Evolutionary conservation across 2,797 vertebrate species (phyloP).

Genomic region (Natrix natrix): DNA sequence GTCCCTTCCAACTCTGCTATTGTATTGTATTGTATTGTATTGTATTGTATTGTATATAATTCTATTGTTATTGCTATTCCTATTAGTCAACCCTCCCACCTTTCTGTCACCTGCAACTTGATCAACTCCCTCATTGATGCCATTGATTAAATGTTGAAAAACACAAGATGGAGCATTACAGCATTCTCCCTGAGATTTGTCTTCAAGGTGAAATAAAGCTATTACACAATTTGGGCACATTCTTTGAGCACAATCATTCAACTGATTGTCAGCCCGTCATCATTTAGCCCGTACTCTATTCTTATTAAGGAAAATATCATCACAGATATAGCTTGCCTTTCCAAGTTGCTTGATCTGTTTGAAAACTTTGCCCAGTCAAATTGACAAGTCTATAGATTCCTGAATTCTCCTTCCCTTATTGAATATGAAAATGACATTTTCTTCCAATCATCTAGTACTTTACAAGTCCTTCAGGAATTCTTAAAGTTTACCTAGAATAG

Average conservation of each 20-base stretch:
- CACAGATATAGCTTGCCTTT: background rate
- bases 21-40: no score
- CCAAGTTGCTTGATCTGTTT: background rate
- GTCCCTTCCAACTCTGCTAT: no score
- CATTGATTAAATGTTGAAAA: no score
- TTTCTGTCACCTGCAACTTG: no score
- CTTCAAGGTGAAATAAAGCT: no score
- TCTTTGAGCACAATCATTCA: background rate
- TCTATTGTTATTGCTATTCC: no score
- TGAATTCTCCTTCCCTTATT: background rate
- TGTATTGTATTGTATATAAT: no score
- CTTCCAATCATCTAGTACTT: background rate
- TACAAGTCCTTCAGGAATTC: background rate
- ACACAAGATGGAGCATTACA: no score
- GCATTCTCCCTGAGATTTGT: no score
- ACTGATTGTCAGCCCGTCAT: background rate
- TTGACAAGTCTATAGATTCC: background rate
- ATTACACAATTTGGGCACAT: background rate
- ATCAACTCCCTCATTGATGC: no score
- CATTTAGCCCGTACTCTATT: background rate
- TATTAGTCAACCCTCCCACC: no score
- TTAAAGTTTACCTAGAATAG: background rate
- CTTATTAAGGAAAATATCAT: background rate
- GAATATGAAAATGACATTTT: background rate
- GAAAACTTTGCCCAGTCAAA: background rate